Base-by-base conservation (phyloP, 1,140 invertebrate genomes). In the Drosophila prosaltans region DNA sequence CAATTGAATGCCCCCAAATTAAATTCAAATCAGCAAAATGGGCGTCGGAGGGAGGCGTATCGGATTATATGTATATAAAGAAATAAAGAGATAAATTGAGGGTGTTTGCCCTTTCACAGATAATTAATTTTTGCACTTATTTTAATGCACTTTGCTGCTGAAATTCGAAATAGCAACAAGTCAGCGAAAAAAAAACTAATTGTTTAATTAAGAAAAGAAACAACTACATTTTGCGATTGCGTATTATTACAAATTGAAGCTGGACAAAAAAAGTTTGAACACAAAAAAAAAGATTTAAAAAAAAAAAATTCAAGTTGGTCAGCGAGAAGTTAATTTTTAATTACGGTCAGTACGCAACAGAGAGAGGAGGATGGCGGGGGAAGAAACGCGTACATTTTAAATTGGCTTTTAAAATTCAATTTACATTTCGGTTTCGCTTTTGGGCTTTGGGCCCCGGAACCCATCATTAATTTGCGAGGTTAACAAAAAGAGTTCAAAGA, bases 371-470 rank as follows among this genome's bases (percentile, higher is more conserved):
- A 7, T 6, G 2, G 9, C 1, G 45, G 63, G 58, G 3, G 28
- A 30, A 43, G 24, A 40, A 65, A 70, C 70, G 84, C 65, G 78
- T 72, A 89, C 64, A 24, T 64, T 51, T 88, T 89, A 88, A 88
- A 88, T 88, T 88, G 85, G 70, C 85, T 89, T 89, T 88, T 88
- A 88, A 88, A 88, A 88, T 84, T 88, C 84, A 88, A 89, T 88
- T 88, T 84, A 83, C 83, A 88, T 88, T 86, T 88, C 21, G 67
- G 69, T 80, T 88, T 72, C 78, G 66, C 78, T 78, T 76, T 76
- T 57, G 58, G 65, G 10, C 26, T 61, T 60, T 68, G 54, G 54
- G 16, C 16, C 59, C 66, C 64, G 64, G 54, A 54, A 64, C 66
- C 39, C 83, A 82, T 79, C 75, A 88, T 81, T 85, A 78, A 75